Conservation (phyloP, 2,888 invertebrate genomes). For the Phaedon cochleariae region DNA sequence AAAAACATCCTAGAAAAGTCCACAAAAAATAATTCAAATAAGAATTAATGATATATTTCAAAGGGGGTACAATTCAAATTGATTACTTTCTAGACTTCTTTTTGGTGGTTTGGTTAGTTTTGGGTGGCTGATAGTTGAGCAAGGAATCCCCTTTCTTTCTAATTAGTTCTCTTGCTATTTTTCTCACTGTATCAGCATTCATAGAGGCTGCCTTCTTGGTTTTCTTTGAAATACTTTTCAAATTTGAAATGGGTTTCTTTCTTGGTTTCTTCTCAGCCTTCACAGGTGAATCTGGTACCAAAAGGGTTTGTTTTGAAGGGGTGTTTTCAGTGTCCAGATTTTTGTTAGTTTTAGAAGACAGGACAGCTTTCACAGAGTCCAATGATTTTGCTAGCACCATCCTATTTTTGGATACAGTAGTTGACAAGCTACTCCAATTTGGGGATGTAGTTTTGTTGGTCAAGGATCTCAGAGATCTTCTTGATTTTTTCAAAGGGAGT, state of each 20-base stretch:
- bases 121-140: constrained; percentile 21
- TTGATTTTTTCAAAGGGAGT: constrained; percentile 24
- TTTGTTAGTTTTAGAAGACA: constrained; percentile 8
- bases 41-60: not conserved
- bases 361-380: constrained; percentile 32
- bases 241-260: constrained; percentile 26
- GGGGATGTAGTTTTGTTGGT: not conserved
- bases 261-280: constrained; percentile 18
- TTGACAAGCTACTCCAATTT: not conserved
- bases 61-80: not conserved
- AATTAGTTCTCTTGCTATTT: constrained; percentile 44
- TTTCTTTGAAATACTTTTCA: constrained; percentile 20
- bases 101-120: constrained; percentile 17
- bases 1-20: no score
- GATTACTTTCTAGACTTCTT: constrained; percentile 23
- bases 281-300: constrained; percentile 7
- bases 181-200: constrained; percentile 36
- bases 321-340: not conserved
- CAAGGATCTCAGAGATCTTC: constrained; percentile 16
- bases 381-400: constrained; percentile 33
- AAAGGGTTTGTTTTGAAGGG: not conserved
- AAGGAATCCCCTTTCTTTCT: constrained; percentile 40
- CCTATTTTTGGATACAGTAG: constrained; percentile 9
- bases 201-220: constrained; percentile 30
- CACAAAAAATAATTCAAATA: no score